Evolutionary conservation across 1,140 invertebrate species (phyloP).

Genomic region (Camponotus pennsylvanicus): DNA sequence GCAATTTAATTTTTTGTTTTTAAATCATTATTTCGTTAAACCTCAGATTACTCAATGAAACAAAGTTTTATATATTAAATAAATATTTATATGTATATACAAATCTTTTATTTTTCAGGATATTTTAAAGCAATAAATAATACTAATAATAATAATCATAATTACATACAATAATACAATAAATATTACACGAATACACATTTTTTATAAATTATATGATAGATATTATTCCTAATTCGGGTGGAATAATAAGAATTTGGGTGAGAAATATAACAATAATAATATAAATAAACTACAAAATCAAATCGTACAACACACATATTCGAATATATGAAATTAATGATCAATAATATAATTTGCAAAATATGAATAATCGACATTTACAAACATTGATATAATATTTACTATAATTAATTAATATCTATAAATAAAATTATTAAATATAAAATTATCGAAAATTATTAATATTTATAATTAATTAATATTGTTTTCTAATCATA

Average conservation of each 20-base stretch:
- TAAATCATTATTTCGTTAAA: not conserved
- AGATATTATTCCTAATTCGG: not conserved
- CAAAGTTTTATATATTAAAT: not conserved
- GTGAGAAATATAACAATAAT: not conserved
- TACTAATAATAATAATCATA: too few relatives aligned
- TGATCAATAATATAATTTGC: constrained; percentile 8
- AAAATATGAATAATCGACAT: not conserved
- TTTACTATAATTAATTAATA: not conserved
- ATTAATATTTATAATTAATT: too few relatives aligned
- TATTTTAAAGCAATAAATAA: not conserved
- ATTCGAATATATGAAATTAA: not conserved
- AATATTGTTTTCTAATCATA: constrained; percentile 1
- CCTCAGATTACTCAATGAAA: not conserved
- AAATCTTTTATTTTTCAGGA: not conserved
- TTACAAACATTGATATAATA: constrained; percentile 15
- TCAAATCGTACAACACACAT: not conserved
- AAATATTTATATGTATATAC: not conserved
- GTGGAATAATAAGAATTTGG: not conserved
- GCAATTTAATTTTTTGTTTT: not conserved
- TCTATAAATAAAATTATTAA: constrained; percentile 4
- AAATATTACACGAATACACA: not conserved
- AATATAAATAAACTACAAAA: not conserved
- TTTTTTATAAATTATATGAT: not conserved
- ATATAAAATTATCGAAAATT: not conserved
- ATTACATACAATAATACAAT: not conserved